Conservation (phyloP, 2,888 invertebrate species). For the Folsomia candida region DNA sequence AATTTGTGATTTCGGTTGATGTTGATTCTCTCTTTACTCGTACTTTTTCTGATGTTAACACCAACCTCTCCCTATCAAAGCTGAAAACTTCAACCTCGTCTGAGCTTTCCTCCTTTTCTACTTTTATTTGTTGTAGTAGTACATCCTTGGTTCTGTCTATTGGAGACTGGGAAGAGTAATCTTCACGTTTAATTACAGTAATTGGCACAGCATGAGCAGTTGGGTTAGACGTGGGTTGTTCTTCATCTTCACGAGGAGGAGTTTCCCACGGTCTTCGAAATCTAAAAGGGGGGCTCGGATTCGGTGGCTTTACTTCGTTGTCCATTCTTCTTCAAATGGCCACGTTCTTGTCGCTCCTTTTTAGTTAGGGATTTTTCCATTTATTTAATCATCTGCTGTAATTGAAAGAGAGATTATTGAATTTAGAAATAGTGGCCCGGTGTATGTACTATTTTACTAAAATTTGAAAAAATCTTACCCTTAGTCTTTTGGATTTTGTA, state of each 20-base stretch:
- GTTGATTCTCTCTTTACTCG: neutral
- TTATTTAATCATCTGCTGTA: too few relatives aligned
- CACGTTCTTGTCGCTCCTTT: neutral
- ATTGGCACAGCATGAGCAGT: neutral
- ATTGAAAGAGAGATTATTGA: too few relatives aligned
- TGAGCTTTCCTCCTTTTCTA: neutral
- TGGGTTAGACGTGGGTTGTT: neutral
- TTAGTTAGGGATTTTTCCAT: neutral
- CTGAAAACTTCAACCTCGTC: constrained; percentile 27
- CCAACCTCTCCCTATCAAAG: constrained; percentile 27
- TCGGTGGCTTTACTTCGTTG: neutral
- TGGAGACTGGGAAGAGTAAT: neutral
- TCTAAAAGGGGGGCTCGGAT: neutral
- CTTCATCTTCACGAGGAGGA: neutral
- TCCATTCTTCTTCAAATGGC: neutral
- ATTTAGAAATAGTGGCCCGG: too few relatives aligned
- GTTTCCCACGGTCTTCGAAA: constrained; percentile 11
- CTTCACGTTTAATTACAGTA: neutral
- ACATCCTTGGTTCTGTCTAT: neutral
- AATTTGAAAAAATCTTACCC: too few relatives aligned
- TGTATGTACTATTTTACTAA: too few relatives aligned
- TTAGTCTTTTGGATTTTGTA: too few relatives aligned
- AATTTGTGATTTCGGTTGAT: neutral
- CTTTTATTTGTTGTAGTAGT: neutral
- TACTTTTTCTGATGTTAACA: constrained; percentile 24